phyloP scores from a whole-genome alignment of 1,140 invertebrate species.

The Aphelinus atriplicis region DNA sequence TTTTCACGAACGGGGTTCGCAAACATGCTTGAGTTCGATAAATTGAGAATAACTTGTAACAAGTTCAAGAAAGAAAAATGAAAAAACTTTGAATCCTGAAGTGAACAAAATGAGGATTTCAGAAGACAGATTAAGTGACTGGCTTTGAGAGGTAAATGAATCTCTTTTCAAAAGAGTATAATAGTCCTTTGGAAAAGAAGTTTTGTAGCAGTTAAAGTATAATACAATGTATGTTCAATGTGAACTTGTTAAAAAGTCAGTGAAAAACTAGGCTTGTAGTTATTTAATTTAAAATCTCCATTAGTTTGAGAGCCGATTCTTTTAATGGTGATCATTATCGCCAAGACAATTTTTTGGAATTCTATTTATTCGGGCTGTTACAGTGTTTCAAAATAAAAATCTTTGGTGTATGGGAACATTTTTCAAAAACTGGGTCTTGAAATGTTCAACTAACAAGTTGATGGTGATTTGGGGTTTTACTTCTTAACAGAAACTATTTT shows the following conservation, averaged over 20 bases:
- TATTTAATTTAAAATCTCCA: background rate
- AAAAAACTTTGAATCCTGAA: constrained; percentile 19
- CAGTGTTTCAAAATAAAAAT: background rate
- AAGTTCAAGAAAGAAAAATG: constrained; percentile 11
- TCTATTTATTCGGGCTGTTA: background rate
- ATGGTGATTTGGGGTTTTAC: constrained; percentile 17
- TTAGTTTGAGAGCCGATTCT: background rate
- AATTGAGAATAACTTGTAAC: background rate
- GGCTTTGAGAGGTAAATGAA: constrained; percentile 18
- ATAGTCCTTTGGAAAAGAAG: constrained; percentile 2
- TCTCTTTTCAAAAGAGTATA: constrained; percentile 18
- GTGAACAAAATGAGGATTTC: constrained; percentile 13
- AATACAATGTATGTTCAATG: background rate
- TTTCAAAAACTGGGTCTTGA: background rate
- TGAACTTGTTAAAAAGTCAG: constrained; percentile 5
- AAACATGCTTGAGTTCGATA: constrained; percentile 16
- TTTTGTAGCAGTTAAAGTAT: constrained; percentile 4
- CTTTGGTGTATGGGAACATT: background rate
- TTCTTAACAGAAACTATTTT: constrained; percentile 12
- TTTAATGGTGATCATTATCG: background rate
- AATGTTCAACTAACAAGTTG: background rate
- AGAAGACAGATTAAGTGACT: constrained; percentile 3
- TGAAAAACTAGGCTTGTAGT: constrained; percentile 18
- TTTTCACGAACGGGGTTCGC: constrained; percentile 20
- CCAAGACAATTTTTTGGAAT: background rate